Conservation (phyloP, 2,113 vertebrate species). For the Octodon degus region DNA sequence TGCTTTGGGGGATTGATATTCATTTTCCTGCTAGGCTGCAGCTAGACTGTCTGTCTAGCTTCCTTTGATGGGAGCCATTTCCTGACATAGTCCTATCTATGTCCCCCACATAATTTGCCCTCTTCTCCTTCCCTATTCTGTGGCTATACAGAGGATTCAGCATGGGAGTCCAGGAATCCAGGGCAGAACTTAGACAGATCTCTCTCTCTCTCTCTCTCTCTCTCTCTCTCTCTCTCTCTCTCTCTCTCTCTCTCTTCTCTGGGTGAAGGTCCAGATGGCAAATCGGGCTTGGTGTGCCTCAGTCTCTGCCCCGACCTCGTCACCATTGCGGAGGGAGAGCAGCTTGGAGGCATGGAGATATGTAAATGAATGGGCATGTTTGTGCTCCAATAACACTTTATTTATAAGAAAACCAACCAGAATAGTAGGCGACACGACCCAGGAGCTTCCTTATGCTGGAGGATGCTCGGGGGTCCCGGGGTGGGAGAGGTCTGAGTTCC, state of each 20-base stretch:
- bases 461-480: background rate
- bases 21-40: background rate
- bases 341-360: background rate
- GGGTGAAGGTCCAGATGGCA: background rate
- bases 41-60: background rate
- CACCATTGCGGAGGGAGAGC: background rate
- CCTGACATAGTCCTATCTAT: background rate
- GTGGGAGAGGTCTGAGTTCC: background rate
- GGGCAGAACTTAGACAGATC: background rate
- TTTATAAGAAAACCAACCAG: background rate
- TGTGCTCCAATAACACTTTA: slow-evolving; percentile 15
- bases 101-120: background rate
- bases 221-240: too few species aligned
- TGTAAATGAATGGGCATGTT: background rate
- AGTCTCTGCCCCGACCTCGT: background rate
- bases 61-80: background rate
- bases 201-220: too few species aligned
- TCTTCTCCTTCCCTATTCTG: background rate
- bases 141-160: slow-evolving; percentile 18
- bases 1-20: background rate
- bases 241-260: background rate
- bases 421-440: background rate
- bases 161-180: background rate
- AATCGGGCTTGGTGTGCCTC: background rate
- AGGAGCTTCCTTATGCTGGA: background rate